Conservation (phyloP, 2,888 invertebrate genomes). For the Onchidella celtica region DNA sequence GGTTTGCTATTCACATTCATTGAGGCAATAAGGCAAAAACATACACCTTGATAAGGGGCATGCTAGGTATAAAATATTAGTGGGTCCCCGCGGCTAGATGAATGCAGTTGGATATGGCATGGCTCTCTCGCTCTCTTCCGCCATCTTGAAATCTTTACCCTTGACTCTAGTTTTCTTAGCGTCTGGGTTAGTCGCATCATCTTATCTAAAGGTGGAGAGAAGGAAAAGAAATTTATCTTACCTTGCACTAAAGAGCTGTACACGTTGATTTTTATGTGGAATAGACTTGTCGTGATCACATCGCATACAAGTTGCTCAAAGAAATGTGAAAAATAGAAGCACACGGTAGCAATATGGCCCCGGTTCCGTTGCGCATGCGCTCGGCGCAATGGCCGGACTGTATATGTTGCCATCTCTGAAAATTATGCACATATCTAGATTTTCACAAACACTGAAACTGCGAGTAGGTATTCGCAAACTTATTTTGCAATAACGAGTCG, state of each 20-base stretch:
- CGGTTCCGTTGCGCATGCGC: slow-evolving; percentile 32
- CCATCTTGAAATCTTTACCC: slow-evolving; percentile 46
- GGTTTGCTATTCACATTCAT: not conserved
- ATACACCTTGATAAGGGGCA: not conserved
- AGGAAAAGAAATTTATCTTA: not conserved
- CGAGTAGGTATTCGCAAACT: not conserved
- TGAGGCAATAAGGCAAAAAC: not conserved
- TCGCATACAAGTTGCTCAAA: not conserved
- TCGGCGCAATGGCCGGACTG: not conserved
- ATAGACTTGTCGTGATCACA: too few relatives aligned
- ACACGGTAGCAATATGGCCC: not conserved
- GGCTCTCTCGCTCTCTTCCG: slow-evolving; percentile 24
- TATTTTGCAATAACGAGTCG: too few relatives aligned
- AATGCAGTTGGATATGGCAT: slow-evolving; percentile 15
- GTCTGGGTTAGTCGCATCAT: not conserved
- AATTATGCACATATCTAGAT: not conserved
- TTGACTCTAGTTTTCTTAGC: slow-evolving; percentile 22
- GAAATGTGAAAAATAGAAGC: not conserved
- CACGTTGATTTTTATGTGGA: not conserved
- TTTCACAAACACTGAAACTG: not conserved
- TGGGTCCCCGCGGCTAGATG: slow-evolving; percentile 9
- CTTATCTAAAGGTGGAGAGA: slow-evolving; percentile 1
- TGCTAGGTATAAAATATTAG: not conserved
- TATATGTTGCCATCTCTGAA: slow-evolving; percentile 24
- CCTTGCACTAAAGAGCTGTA: not conserved